phyloP scores from a whole-genome alignment of 1,140 invertebrate genomes.

The Augochlora pura region DNA sequence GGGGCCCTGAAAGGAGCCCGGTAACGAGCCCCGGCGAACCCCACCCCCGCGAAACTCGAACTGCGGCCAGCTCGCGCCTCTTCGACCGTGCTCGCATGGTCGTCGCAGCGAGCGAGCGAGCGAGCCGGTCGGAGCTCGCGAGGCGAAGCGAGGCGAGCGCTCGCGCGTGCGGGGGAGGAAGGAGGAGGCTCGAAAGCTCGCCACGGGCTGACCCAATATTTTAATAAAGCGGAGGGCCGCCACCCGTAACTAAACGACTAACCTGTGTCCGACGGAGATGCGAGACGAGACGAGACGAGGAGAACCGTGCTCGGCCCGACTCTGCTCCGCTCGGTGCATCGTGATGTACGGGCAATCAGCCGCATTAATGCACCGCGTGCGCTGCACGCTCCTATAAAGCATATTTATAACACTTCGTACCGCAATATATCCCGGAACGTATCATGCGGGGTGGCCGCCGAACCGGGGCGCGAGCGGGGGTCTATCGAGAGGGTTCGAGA shows the following conservation, averaged over 20 bases:
- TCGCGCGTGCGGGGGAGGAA: not conserved
- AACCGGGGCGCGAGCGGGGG: not conserved
- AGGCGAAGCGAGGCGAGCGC: not conserved
- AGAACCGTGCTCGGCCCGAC: slow-evolving; percentile 35
- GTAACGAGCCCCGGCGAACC: slow-evolving; percentile 66
- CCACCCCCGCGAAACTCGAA: slow-evolving; percentile 58
- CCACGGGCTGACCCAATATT: slow-evolving; percentile 74
- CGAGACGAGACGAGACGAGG: slow-evolving; percentile 21
- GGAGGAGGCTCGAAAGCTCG: not conserved
- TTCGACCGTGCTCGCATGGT: slow-evolving; percentile 24
- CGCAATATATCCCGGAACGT: slow-evolving; percentile 65
- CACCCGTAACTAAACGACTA: slow-evolving; percentile 70
- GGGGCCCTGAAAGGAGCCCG: slow-evolving; percentile 64
- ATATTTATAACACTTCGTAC: slow-evolving; percentile 75
- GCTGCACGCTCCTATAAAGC: slow-evolving; percentile 70
- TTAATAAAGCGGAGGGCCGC: slow-evolving; percentile 73
- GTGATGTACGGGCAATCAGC: slow-evolving; percentile 79
- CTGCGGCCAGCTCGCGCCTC: slow-evolving; percentile 22
- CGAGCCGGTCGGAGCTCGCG: slow-evolving; percentile 1
- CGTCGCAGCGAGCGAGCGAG: slow-evolving; percentile 8
- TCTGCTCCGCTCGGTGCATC: slow-evolving; percentile 48
- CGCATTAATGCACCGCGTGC: slow-evolving; percentile 76
- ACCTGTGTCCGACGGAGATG: slow-evolving; percentile 55
- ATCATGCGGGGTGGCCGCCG: slow-evolving; percentile 19
- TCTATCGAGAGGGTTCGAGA: not conserved